Evolutionary conservation across 2,888 invertebrate species (phyloP).

Genomic region (Cryptophagus acutangulus): DNA sequence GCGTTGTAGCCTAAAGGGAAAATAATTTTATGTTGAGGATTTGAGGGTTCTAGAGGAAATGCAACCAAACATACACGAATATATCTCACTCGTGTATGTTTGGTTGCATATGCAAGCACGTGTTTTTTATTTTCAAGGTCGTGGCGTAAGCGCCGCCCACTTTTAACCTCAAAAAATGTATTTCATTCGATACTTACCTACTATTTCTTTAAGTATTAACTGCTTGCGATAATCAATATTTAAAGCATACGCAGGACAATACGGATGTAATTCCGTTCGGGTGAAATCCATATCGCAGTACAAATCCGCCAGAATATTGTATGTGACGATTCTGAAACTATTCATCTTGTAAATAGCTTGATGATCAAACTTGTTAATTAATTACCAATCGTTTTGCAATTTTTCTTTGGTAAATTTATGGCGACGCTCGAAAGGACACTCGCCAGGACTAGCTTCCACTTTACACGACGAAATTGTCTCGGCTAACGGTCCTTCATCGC

Average conservation of each 20-base stretch:
- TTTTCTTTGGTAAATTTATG: constrained; percentile 64
- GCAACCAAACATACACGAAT: too few species aligned
- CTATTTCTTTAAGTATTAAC: constrained; percentile 75
- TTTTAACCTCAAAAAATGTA: too few species aligned
- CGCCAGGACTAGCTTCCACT: constrained; percentile 66
- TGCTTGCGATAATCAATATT: constrained; percentile 83
- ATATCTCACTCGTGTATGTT: too few species aligned
- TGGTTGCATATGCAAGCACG: too few species aligned
- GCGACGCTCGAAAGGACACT: constrained; percentile 76
- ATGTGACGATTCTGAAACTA: constrained; percentile 69
- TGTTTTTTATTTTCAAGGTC: too few species aligned
- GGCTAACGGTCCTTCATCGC: constrained; percentile 55
- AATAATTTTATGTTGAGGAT: background rate
- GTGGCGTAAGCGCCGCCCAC: too few species aligned
- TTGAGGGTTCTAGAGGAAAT: constrained; percentile 1
- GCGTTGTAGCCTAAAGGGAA: constrained; percentile 70
- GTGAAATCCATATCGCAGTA: constrained; percentile 76
- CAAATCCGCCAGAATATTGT: constrained; percentile 87
- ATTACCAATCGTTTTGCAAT: constrained; percentile 53
- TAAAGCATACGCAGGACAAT: constrained; percentile 81
- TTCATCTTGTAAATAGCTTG: constrained; percentile 11
- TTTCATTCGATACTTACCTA: constrained; percentile 55
- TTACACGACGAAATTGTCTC: constrained; percentile 56
- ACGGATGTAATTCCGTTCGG: constrained; percentile 62
- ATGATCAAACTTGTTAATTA: background rate